These are phyloP conservation scores for Spicauda simplicius DNA, from an alignment of 2,888 invertebrate species.

Conservation along the genomic window DNA sequence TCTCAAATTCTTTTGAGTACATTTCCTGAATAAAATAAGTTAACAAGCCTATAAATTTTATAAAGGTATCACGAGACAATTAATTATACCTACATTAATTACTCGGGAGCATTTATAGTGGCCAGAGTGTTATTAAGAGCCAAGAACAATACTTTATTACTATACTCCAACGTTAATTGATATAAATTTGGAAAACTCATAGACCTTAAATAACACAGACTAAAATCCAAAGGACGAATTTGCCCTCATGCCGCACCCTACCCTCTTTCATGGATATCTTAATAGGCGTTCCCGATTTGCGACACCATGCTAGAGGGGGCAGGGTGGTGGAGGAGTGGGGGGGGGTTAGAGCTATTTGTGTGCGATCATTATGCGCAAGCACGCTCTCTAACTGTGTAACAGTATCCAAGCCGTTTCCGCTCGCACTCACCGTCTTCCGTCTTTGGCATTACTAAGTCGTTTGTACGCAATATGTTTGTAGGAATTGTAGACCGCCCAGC, in stretches of 20 bases:
- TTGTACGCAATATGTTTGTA: conserved; percentile 60
- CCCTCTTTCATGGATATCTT: not conserved
- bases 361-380: conserved; percentile 78
- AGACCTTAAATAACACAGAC: not conserved
- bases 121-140: too few species aligned
- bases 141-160: too few species aligned
- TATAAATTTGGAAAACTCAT: too few species aligned
- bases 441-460: conserved; percentile 61
- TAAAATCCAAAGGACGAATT: not conserved
- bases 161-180: too few species aligned
- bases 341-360: conserved; percentile 69
- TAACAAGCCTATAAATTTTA: not conserved
- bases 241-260: not conserved
- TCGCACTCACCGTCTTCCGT: conserved; percentile 56
- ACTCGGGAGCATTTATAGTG: not conserved
- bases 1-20: not conserved
- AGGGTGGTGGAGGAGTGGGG: conserved; percentile 40
- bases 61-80: too few species aligned
- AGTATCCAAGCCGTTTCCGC: conserved; percentile 78
- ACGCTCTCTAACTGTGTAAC: conserved; percentile 80
- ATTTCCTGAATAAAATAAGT: not conserved
- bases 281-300: conserved; percentile 66
- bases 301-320: conserved; percentile 51
- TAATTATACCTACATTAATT: not conserved
- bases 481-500: conserved; percentile 8